phyloP scores from a whole-genome alignment of 1,140 invertebrate species.

The Drosophila micromelanica region DNA sequence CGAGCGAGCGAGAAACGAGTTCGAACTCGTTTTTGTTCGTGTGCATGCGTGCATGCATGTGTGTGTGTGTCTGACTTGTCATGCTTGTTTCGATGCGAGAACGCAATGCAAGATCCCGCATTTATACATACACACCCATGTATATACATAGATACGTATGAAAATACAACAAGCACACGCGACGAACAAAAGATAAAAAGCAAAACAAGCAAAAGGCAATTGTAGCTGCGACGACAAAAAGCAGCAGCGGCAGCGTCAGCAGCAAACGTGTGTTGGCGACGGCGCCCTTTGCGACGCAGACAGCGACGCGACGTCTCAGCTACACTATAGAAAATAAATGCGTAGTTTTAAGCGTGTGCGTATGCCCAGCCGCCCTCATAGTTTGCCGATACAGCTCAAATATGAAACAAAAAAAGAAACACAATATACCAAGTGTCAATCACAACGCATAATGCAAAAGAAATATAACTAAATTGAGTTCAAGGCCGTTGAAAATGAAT shows the following conservation, averaged over 20 bases:
- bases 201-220: slow-evolving; percentile 45
- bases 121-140: slow-evolving; percentile 1
- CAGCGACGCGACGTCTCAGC: slow-evolving; percentile 15
- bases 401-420: slow-evolving; percentile 11
- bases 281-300: slow-evolving; percentile 31
- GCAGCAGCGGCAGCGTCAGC: slow-evolving; percentile 16
- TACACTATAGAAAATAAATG: slow-evolving; percentile 49
- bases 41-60: slow-evolving; percentile 16
- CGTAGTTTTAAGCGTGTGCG: slow-evolving; percentile 49
- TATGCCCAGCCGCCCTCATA: slow-evolving; percentile 1
- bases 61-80: slow-evolving; percentile 58
- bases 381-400: slow-evolving; percentile 15
- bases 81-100: slow-evolving; percentile 71
- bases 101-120: slow-evolving; percentile 49
- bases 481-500: slow-evolving; percentile 71
- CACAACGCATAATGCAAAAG: slow-evolving; percentile 27
- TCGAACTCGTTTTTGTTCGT: slow-evolving; percentile 26
- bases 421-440: slow-evolving; percentile 31
- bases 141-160: slow-evolving; percentile 19
- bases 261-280: slow-evolving; percentile 37
- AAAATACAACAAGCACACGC: slow-evolving; percentile 51
- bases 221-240: slow-evolving; percentile 18
- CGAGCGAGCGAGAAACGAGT: slow-evolving; percentile 31
- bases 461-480: slow-evolving; percentile 62
- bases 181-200: slow-evolving; percentile 58